These are phyloP conservation scores for Ataeniobius toweri DNA, from an alignment of 2,797 vertebrate genomes.

Conservation along the genomic window DNA sequence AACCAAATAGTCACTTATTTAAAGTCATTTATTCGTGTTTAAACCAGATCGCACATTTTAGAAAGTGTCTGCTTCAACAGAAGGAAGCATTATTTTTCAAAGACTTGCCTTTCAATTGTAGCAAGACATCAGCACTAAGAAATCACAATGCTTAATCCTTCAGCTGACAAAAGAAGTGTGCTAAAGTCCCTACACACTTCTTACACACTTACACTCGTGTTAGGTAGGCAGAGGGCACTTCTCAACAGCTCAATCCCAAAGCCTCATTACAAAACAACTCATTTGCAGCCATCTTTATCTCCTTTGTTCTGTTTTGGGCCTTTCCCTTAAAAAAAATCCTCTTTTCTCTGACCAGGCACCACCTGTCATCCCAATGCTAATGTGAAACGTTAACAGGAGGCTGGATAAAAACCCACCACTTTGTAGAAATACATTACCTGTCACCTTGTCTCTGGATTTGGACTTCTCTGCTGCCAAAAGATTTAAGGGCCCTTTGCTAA, in stretches of 20 bases:
- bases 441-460: conserved; percentile 76
- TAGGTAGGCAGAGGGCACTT: conserved; percentile 65
- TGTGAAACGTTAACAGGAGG: conserved; percentile 66
- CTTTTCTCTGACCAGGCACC: conserved; percentile 41
- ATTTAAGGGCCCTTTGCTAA: conserved; percentile 70
- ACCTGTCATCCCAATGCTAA: conserved; percentile 68
- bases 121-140: conserved; percentile 16
- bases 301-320: conserved; percentile 55
- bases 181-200: conserved; percentile 35
- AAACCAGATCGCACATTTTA: conserved; percentile 16
- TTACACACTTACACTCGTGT: conserved; percentile 50
- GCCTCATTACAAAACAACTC: conserved; percentile 60
- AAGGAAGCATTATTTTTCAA: conserved; percentile 15
- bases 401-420: conserved; percentile 54
- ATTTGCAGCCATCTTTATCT: conserved; percentile 57
- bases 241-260: conserved; percentile 55
- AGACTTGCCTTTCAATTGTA: conserved; percentile 34
- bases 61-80: conserved; percentile 24
- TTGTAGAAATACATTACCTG: conserved; percentile 71
- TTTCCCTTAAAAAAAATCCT: conserved; percentile 35
- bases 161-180: conserved; percentile 58
- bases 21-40: conserved; percentile 6
- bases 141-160: conserved; percentile 48
- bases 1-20: conserved; percentile 8
- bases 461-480: conserved; percentile 67